Evolutionary conservation across 2,797 vertebrate species (phyloP), one percentile per base, ranked within the genome.

Genomic region (Gadopsis bispinosus): DNA sequence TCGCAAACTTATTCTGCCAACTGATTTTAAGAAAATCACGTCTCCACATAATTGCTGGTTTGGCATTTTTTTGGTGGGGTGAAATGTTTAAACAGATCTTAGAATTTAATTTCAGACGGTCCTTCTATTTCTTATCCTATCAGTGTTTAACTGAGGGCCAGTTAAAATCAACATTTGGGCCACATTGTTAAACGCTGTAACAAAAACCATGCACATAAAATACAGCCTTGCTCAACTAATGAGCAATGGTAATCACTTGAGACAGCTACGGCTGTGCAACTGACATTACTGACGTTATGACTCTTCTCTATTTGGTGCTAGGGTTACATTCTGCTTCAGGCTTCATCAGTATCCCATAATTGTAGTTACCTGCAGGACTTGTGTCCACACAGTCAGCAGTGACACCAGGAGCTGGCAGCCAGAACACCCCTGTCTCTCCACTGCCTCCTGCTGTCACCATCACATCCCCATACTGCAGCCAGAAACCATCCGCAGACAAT

Each of bases 341-440:
- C 37, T 31, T 8, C 1, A 43, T 41, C 12, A 41, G 5, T 14
- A 33, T 39, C 37, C 37, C 9, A 39, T 39, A 11, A 11, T 39
- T 39, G 37, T 47, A 7, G 6, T 45, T 93, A 98, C 98, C 98
- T 94, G 96, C 96, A 88, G 97, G 97, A 88, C 95, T 99, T 1
- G 20, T 31, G 80, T 97, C 96, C 41, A 96, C 83, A 84, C 98
- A 99, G 29, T 91, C 89, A 22, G 95, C 90, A 14, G 96, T 95
- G 6, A 93, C 83, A 3, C 96, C 91, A 1, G 95, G 88, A 58
- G 94, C 94, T 2, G 98, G 98, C 29, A 99, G 88, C 51, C 61
- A 93, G 39, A 99, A 91, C 67, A 93, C 92, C 9, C 67, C 82
- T 51, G 63, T 83, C 62, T 86, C 75, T 35, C 89, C 88, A 2